Conservation (phyloP, 2,113 vertebrate species). For the Campylomormyrus numenius region DNA sequence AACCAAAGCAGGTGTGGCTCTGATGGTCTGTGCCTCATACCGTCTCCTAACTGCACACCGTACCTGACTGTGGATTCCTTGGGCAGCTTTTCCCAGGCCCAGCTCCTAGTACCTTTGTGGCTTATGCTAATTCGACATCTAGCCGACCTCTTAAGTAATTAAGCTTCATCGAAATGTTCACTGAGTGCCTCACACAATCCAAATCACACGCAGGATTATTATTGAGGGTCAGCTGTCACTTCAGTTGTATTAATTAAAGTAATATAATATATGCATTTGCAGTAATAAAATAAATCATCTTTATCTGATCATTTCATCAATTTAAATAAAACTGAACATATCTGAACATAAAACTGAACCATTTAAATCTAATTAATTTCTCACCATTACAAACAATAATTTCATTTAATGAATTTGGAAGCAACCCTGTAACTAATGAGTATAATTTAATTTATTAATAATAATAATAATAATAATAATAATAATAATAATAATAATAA, state of each 20-base stretch:
- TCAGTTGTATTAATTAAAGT: neutral
- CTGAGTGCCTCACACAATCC: neutral
- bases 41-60: neutral
- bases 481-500: too few species aligned
- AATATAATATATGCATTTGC: neutral
- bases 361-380: neutral
- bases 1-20: neutral
- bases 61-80: neutral
- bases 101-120: neutral
- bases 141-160: neutral
- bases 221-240: neutral
- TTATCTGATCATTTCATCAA: neutral
- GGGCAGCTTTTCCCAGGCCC: neutral
- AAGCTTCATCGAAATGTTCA: neutral
- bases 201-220: neutral
- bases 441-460: too few species aligned
- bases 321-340: neutral
- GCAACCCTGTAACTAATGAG: neutral
- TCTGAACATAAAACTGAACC: neutral
- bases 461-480: too few species aligned
- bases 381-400: neutral
- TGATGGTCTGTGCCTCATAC: too few species aligned
- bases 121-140: neutral
- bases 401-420: neutral
- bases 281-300: neutral